Conservation (phyloP, 2,888 invertebrate species). For the Meloe dianella region DNA sequence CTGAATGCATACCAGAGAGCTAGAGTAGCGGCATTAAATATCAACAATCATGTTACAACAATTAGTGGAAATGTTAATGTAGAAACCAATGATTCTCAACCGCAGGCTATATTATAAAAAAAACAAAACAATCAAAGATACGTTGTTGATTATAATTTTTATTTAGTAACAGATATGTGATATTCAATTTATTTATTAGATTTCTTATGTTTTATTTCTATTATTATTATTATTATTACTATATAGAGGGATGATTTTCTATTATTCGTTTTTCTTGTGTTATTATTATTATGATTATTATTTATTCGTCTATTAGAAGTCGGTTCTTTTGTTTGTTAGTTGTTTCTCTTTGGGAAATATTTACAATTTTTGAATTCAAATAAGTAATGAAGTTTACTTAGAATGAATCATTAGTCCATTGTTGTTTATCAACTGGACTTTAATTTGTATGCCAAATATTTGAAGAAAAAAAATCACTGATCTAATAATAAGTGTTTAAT, state of each 20-base stretch:
- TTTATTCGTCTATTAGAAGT: background rate
- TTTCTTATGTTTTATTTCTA: background rate
- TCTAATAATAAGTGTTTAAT: background rate
- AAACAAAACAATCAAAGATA: too few relatives aligned
- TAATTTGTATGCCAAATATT: slow-evolving; percentile 1
- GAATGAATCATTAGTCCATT: background rate
- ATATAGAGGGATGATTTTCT: too few relatives aligned
- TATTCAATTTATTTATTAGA: background rate
- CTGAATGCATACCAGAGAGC: slow-evolving; percentile 90
- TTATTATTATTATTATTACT: too few relatives aligned
- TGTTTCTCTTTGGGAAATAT: background rate
- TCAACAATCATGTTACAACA: slow-evolving; percentile 63
- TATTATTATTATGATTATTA: background rate
- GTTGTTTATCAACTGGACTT: slow-evolving; percentile 6
- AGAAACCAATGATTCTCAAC: slow-evolving; percentile 54
- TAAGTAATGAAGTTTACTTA: background rate
- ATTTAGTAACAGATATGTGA: background rate
- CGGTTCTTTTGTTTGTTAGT: background rate
- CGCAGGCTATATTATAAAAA: slow-evolving; percentile 44
- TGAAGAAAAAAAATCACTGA: background rate
- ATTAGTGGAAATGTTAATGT: slow-evolving; percentile 64
- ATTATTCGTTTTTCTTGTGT: background rate
- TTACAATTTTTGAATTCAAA: background rate
- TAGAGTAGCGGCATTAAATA: slow-evolving; percentile 85
- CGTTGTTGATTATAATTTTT: background rate